Conservation (phyloP, 2,797 vertebrate genomes). For the Manis javanica region DNA sequence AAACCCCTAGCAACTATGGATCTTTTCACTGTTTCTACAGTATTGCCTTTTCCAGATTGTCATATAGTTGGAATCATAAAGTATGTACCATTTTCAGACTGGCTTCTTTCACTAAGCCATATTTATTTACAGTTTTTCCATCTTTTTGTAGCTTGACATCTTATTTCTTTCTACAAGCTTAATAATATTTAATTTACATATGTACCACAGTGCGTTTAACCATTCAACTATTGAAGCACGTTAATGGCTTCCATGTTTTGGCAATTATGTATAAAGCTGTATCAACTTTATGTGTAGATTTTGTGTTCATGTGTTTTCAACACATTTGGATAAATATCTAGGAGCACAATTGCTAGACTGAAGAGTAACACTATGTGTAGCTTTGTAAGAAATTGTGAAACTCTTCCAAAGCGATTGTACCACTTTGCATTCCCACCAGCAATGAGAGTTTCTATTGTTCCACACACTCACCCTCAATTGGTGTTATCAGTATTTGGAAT, state of each 20-base stretch:
- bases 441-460: background rate
- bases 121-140: background rate
- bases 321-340: background rate
- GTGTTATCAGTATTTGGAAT: background rate
- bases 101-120: background rate
- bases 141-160: background rate
- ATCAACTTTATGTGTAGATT: background rate
- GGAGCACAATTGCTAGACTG: background rate
- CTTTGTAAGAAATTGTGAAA: background rate
- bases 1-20: background rate
- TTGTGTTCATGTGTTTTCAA: background rate
- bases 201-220: background rate
- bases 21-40: background rate
- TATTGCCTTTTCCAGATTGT: background rate
- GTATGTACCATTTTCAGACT: background rate
- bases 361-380: background rate
- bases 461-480: background rate
- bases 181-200: background rate
- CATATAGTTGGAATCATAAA: background rate
- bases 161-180: background rate
- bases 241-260: background rate
- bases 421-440: background rate
- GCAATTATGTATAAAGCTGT: background rate
- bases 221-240: background rate
- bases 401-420: background rate